Evolutionary conservation across 2,113 vertebrate species (phyloP).

Genomic region (Asarcornis scutulata): DNA sequence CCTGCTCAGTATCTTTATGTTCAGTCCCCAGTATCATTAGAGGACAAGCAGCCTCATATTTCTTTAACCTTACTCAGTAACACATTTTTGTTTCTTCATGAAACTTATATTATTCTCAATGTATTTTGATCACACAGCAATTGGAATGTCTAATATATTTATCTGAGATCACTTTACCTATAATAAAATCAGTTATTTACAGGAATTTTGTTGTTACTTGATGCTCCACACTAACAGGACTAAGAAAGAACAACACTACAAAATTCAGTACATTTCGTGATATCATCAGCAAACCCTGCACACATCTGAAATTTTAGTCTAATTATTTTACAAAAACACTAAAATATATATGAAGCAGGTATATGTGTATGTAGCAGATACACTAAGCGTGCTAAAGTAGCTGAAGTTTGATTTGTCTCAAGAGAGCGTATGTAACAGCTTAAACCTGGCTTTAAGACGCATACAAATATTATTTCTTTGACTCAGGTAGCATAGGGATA

Average conservation of each 20-base stretch:
- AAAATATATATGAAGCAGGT: not conserved
- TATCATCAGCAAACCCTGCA: not conserved
- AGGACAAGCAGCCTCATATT: accelerated
- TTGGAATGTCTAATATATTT: not conserved
- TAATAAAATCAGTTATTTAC: not conserved
- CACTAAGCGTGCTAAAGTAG: not conserved
- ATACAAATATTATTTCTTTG: not conserved
- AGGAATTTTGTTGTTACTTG: not conserved
- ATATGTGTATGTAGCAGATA: not conserved
- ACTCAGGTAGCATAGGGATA: not conserved
- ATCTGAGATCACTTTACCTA: not conserved
- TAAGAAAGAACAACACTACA: not conserved
- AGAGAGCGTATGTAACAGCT: not conserved
- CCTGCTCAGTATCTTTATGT: not conserved
- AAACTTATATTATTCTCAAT: not conserved
- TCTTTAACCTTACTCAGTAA: not conserved
- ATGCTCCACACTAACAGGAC: accelerated
- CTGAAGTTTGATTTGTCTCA: not conserved
- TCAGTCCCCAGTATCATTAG: accelerated
- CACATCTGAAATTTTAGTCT: not conserved
- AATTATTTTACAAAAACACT: not conserved
- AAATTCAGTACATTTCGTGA: not conserved
- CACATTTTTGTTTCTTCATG: not conserved
- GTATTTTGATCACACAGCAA: not conserved
- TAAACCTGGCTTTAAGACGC: not conserved